Percentiles rank a stretch among this genome's conserved stretches.
These are phyloP conservation scores for Miopithecus talapoin DNA, from an alignment of 2,797 vertebrate genomes.

Conservation along the genomic window DNA sequence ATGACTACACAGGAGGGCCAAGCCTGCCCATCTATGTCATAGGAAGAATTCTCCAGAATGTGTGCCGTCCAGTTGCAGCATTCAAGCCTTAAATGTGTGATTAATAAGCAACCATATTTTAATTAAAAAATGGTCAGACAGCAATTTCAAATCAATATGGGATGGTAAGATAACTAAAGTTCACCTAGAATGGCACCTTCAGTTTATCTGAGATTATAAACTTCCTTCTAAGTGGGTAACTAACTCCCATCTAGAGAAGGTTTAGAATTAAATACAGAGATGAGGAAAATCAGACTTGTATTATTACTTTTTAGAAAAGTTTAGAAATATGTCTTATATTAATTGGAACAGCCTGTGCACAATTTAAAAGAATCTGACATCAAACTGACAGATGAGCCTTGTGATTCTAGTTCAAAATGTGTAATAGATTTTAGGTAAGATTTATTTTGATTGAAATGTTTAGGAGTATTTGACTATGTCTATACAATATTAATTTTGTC, in stretches of 20 bases:
- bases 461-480: constrained; percentile 34
- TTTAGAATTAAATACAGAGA: not conserved
- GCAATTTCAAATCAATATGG: not conserved
- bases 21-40: not conserved
- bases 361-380: constrained; percentile 51
- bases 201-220: not conserved
- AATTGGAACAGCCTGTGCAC: not conserved
- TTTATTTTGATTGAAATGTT: constrained; percentile 58
- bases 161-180: not conserved
- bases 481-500: constrained; percentile 62
- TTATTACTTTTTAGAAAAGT: constrained; percentile 17
- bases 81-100: not conserved
- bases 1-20: not conserved
- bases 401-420: constrained; percentile 56
- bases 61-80: not conserved
- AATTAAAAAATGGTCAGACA: not conserved
- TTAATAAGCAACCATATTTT: not conserved
- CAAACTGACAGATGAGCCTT: constrained; percentile 26
- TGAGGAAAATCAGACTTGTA: not conserved
- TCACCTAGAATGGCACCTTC: not conserved
- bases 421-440: constrained; percentile 44
- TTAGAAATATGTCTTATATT: constrained; percentile 30
- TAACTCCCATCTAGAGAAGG: not conserved
- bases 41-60: not conserved
- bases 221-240: not conserved